These are phyloP conservation scores for Misgurnus mizolepis DNA, from an alignment of 2,113 vertebrate species.

Conservation along the genomic window DNA sequence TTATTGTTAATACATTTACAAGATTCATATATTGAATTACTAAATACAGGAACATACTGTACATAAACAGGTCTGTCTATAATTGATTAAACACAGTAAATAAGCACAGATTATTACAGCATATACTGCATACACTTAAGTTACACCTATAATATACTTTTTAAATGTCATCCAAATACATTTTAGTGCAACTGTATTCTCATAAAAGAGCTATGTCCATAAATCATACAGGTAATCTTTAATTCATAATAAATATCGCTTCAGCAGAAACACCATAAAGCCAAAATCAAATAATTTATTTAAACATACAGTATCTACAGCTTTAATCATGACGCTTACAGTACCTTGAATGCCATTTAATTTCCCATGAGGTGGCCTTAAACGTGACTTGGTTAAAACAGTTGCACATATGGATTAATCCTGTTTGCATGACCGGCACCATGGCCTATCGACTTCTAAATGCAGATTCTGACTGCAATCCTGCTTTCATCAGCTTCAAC, in stretches of 20 bases:
- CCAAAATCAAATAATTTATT: neutral
- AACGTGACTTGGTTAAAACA: constrained; percentile 22
- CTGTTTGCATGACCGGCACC: constrained; percentile 25
- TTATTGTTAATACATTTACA: too few species aligned
- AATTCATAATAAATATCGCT: neutral
- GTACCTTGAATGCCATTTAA: constrained; percentile 1
- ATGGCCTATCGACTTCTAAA: constrained; percentile 18
- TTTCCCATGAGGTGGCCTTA: neutral
- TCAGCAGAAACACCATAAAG: too few species aligned
- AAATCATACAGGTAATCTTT: too few species aligned
- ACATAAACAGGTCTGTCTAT: too few species aligned
- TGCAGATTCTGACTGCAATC: neutral
- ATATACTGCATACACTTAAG: too few species aligned
- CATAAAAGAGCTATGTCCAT: too few species aligned
- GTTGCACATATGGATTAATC: constrained; percentile 6
- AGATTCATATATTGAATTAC: too few species aligned
- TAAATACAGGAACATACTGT: too few species aligned
- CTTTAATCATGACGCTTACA: neutral
- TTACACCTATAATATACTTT: too few species aligned
- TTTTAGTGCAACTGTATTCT: neutral
- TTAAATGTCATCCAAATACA: neutral
- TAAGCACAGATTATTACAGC: too few species aligned
- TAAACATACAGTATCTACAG: neutral
- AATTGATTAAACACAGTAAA: too few species aligned
- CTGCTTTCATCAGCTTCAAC: constrained; percentile 13